Evolutionary conservation across 1,140 invertebrate species (phyloP), one percentile per base, ranked within the genome.

Genomic region (Pararge aegeria): DNA sequence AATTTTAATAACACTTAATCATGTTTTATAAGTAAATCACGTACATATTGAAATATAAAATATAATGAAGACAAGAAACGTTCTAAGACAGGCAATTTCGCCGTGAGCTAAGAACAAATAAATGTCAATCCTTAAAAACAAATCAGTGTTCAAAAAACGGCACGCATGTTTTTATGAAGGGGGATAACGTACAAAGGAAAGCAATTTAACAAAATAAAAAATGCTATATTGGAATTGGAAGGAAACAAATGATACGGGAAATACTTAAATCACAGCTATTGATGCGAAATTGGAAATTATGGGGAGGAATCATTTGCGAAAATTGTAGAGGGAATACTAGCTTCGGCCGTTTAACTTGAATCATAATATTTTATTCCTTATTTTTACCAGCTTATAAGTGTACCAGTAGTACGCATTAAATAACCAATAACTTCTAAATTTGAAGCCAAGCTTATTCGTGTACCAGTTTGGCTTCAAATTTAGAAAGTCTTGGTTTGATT

Each of bases 131-230:
- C 72, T 87, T 85, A 87, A 87, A 83, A 87, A 89, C 82, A 83
- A 83, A 89, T 89, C 80, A 75, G 69, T 76, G 78, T 82, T 74
- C 69, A 62, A 66, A 72, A 61, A 68, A 61, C 69, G 60, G 64
- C 73, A 76, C 72, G 70, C 72, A 76, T 80, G 82, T 73, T 71
- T 83, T 75, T 79, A 85, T 80, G 80, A 81, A 77, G 82, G 75
- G 82, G 81, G 66, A 58, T 67, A 68, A 61, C 62, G 46, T 83
- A 86, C 84, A 87, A 86, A 86, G 79, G 70, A 85, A 86, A 85
- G 83, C 82, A 88, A 88, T 88, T 88, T 86, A 80, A 84, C 75
- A 84, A 85, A 86, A 85, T 80, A 83, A 83, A 83, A 83, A 86
- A 81, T 77, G 61, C 63, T 63, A 80, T 80, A 86, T 86, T 73